phyloP scores from a whole-genome alignment of 2,888 invertebrate species.

The Melinaea menophilus region DNA sequence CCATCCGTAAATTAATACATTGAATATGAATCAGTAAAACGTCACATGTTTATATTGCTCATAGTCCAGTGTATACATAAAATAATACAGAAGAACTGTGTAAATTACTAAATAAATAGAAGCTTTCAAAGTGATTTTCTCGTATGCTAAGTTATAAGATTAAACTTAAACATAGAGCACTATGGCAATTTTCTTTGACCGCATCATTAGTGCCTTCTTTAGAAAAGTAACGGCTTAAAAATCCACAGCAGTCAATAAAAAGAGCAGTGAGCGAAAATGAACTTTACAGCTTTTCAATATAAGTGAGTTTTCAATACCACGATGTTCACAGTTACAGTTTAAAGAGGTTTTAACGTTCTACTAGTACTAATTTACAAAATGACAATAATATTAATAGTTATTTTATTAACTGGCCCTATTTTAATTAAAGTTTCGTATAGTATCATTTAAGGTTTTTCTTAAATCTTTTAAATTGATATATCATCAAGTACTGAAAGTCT shows the following conservation, averaged over 20 bases:
- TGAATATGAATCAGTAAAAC: no score
- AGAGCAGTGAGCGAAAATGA: not conserved
- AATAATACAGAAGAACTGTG: no score
- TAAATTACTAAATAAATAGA: no score
- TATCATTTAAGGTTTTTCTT: no score
- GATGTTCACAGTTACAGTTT: not conserved
- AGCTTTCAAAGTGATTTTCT: no score
- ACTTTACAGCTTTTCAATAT: not conserved
- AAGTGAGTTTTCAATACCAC: not conserved
- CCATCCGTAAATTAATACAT: no score
- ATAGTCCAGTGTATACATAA: no score
- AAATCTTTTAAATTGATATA: no score
- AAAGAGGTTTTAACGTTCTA: constrained; percentile 19
- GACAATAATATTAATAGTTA: constrained; percentile 6
- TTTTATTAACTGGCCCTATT: not conserved
- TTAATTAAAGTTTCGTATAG: not conserved
- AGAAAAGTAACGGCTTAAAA: constrained; percentile 10
- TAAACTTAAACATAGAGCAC: no score
- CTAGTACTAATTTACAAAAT: constrained; percentile 15
- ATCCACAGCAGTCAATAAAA: constrained; percentile 17
- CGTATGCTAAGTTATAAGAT: no score
- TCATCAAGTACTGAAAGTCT: no score
- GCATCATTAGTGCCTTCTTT: constrained; percentile 18
- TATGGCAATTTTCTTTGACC: constrained; percentile 10
- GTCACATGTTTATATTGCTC: not conserved